Conservation (phyloP, 2,797 vertebrate genomes). For the Ceryle rudis region DNA sequence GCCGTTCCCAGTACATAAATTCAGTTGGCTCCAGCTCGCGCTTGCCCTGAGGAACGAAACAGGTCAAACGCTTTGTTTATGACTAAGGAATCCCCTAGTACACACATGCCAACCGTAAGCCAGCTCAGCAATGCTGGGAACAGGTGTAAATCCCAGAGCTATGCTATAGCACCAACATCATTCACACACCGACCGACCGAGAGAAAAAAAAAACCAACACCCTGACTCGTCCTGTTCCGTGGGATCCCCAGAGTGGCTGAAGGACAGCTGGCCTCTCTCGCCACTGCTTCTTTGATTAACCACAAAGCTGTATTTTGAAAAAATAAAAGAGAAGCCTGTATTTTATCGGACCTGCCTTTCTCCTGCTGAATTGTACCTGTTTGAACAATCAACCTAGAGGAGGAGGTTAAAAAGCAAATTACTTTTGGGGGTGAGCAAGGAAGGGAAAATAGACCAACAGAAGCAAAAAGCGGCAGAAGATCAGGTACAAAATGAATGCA, state of each 20-base stretch:
- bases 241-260: neutral
- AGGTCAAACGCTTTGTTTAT: constrained; percentile 71
- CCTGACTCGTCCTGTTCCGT: neutral
- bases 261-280: neutral
- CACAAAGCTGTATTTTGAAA: neutral
- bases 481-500: neutral
- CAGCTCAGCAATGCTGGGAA: constrained; percentile 25
- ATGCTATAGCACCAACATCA: neutral
- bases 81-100: constrained; percentile 24
- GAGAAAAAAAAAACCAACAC: neutral
- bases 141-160: constrained; percentile 12
- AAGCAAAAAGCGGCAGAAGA: neutral
- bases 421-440: neutral
- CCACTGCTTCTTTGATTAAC: neutral
- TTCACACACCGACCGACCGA: neutral
- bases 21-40: neutral
- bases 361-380: neutral
- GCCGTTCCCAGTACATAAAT: constrained; percentile 65
- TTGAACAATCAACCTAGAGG: neutral
- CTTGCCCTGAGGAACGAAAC: constrained; percentile 45
- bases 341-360: neutral
- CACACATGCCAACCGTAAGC: neutral
- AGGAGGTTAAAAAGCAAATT: neutral
- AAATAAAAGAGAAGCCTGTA: neutral
- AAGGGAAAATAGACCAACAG: constrained; percentile 3